A percentile compares a stretch with the other conserved stretches of the same genome.
Evolutionary conservation across 2,888 invertebrate species (phyloP).

Genomic region (Pandemis cinnamomeana): DNA sequence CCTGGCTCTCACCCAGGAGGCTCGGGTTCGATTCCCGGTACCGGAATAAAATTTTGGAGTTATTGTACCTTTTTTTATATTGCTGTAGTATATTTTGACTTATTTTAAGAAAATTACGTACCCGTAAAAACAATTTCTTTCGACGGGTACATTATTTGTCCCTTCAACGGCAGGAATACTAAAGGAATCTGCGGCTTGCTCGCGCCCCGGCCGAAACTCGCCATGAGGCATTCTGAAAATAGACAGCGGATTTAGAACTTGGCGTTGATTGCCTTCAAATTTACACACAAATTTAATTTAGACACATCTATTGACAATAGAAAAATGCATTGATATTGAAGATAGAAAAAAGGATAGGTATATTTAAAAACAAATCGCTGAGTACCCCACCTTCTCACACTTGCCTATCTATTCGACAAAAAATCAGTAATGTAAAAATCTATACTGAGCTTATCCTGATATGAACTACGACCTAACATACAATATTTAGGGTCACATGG

Average conservation of each 20-base stretch:
- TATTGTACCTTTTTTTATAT: neutral
- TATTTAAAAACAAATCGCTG: no score
- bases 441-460: neutral
- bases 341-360: no score
- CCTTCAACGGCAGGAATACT: conserved; percentile 92
- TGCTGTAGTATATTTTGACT: neutral
- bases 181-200: conserved; percentile 91
- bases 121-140: conserved; percentile 94
- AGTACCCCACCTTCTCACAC: no score
- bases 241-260: conserved; percentile 31
- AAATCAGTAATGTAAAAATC: no score
- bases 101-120: conserved; percentile 56
- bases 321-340: no score
- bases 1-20: conserved; percentile 66
- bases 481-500: neutral
- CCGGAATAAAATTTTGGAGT: conserved; percentile 66
- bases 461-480: neutral
- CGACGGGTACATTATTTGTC: conserved; percentile 94
- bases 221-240: conserved; percentile 87
- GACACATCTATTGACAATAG: no score
- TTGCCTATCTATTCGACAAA: no score
- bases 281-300: no score
- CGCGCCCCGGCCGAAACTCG: conserved; percentile 88
- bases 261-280: neutral
- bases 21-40: conserved; percentile 84